phyloP scores from a whole-genome alignment of 2,797 vertebrate genomes.

The Pterois miles region DNA sequence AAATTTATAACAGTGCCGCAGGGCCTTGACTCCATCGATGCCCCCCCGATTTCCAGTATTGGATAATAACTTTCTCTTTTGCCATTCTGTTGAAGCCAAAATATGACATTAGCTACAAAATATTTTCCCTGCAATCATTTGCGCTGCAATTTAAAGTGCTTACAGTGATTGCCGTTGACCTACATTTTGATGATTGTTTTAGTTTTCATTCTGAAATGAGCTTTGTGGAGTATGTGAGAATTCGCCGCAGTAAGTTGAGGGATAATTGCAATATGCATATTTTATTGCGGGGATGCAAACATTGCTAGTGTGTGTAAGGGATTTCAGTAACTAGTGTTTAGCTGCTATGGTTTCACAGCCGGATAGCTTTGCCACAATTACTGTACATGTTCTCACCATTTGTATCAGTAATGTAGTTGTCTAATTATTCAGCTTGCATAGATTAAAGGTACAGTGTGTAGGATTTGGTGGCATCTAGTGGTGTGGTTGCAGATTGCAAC shows the following conservation, averaged over 20 bases:
- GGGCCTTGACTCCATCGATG: constrained; percentile 11
- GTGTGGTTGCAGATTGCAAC: background rate
- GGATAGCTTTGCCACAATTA: background rate
- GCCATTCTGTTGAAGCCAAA: constrained; percentile 43
- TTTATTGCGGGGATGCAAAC: background rate
- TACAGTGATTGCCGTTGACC: constrained; percentile 46
- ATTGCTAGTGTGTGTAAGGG: constrained; percentile 1
- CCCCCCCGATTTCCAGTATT: constrained; percentile 17
- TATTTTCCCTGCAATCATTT: constrained; percentile 32
- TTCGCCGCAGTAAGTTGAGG: background rate
- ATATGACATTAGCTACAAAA: constrained; percentile 3
- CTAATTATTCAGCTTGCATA: background rate
- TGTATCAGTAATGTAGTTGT: background rate
- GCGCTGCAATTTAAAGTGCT: constrained; percentile 17
- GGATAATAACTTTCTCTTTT: constrained; percentile 31
- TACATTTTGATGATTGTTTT: constrained; percentile 39
- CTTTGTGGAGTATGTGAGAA: constrained; percentile 16
- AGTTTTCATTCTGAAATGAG: constrained; percentile 1
- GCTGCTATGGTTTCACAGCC: background rate
- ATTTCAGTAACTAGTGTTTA: background rate
- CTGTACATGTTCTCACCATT: constrained; percentile 8
- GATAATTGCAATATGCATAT: constrained; percentile 3
- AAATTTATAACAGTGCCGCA: constrained; percentile 28
- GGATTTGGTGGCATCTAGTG: background rate
- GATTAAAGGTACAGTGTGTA: background rate